Percentiles rank a stretch among this genome's conserved stretches.
These are phyloP conservation scores for Chitala chitala DNA, from an alignment of 2,113 vertebrate genomes.

Conservation along the genomic window DNA sequence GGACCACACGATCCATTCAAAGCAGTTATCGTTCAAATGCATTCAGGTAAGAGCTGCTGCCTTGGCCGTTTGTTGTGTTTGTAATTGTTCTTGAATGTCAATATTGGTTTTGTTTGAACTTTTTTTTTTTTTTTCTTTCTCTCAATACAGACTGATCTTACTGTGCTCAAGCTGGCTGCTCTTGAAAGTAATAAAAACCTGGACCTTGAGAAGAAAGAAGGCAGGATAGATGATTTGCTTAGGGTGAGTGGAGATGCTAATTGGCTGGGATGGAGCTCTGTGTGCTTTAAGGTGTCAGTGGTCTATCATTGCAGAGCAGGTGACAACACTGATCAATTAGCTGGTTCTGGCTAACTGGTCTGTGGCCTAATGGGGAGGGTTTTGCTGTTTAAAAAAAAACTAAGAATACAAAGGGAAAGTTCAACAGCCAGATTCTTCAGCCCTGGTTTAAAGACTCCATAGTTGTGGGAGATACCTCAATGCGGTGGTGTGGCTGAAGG, in stretches of 20 bases:
- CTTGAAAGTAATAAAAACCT: conserved; percentile 98
- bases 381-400: background rate
- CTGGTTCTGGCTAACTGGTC: background rate
- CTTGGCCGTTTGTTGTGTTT: conserved; percentile 24
- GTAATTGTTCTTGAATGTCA: background rate
- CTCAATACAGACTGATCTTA: conserved; percentile 84
- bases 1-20: conserved; percentile 90
- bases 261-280: conserved; percentile 34
- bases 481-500: background rate
- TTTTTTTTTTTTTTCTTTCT: background rate
- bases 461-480: background rate
- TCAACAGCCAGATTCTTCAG: background rate
- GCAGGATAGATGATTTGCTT: conserved; percentile 97
- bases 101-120: background rate
- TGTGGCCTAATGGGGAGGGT: background rate
- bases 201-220: conserved; percentile 99
- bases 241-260: conserved; percentile 70
- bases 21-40: conserved; percentile 88
- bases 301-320: background rate
- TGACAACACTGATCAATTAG: background rate
- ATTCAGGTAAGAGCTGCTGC: conserved; percentile 73
- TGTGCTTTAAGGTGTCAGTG: background rate
- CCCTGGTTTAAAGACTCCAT: background rate
- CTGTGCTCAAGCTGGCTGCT: conserved; percentile 93
- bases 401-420: background rate